These are phyloP conservation scores for Chelonoidis abingdonii DNA, from an alignment of 2,113 vertebrate genomes.

Conservation along the genomic window DNA sequence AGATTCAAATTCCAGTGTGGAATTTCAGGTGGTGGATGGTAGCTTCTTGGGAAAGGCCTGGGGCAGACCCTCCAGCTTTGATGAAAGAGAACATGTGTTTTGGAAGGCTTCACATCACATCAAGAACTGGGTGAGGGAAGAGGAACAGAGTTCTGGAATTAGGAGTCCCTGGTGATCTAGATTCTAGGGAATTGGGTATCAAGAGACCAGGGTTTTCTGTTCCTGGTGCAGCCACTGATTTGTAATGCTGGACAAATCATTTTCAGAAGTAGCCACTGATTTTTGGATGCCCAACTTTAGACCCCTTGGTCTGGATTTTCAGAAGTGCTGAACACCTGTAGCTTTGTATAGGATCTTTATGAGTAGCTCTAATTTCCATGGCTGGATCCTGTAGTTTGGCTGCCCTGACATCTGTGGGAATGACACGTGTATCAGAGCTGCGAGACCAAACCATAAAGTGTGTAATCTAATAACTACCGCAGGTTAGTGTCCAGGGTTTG, in stretches of 20 bases:
- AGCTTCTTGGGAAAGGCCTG: background rate
- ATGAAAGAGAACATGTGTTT: background rate
- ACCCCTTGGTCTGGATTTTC: background rate
- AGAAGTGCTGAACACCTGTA: background rate
- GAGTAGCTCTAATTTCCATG: conserved; percentile 10
- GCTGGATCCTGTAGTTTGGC: background rate
- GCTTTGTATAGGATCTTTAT: background rate
- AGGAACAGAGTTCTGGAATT: background rate
- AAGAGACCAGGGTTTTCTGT: background rate
- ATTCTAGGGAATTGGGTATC: conserved; percentile 27
- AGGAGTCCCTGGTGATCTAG: background rate
- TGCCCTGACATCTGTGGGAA: background rate
- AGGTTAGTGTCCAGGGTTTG: background rate
- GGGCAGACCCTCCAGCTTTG: background rate
- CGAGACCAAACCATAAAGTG: background rate
- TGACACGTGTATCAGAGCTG: background rate
- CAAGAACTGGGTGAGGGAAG: background rate
- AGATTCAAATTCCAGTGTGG: background rate
- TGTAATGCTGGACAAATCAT: conserved; percentile 11
- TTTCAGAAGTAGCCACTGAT: background rate
- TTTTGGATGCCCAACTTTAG: background rate
- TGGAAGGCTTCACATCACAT: background rate
- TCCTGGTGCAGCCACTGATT: background rate
- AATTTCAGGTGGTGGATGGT: background rate
- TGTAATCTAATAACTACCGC: background rate